A percentile compares a stretch with the other conserved stretches of the same genome.
Evolutionary conservation across 2,888 invertebrate genomes (phyloP).

Genomic region (Dorcus hopei): DNA sequence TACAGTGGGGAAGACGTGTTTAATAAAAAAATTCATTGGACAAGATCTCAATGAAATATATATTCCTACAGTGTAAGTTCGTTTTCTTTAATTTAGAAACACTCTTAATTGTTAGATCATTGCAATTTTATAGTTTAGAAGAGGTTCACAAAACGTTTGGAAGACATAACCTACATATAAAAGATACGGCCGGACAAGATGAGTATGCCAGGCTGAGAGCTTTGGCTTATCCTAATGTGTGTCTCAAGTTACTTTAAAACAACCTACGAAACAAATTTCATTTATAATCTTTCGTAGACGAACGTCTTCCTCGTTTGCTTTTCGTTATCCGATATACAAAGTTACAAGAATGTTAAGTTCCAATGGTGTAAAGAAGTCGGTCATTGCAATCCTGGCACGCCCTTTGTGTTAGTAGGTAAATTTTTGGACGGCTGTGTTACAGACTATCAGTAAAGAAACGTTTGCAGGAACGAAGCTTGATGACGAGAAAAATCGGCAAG

Average conservation of each 20-base stretch:
- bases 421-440: too few relatives aligned
- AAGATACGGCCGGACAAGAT: background rate
- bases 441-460: too few relatives aligned
- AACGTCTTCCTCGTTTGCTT: background rate
- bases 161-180: background rate
- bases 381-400: background rate
- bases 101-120: too few relatives aligned
- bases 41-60: conserved; percentile 74
- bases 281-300: background rate
- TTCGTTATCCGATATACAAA: background rate
- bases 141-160: too few relatives aligned
- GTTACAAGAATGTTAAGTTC: background rate
- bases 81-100: too few relatives aligned
- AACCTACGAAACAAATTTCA: too few relatives aligned
- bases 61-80: conserved; percentile 82
- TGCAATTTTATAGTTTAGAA: too few relatives aligned
- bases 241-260: background rate
- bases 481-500: too few relatives aligned
- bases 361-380: background rate
- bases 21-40: conserved; percentile 64
- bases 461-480: too few relatives aligned
- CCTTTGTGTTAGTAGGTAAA: background rate
- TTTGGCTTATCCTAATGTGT: too few relatives aligned
- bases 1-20: conserved; percentile 86
- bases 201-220: background rate